These are phyloP conservation scores for Dioctria rufipes DNA, from an alignment of 2,888 invertebrate species.

Conservation along the genomic window DNA sequence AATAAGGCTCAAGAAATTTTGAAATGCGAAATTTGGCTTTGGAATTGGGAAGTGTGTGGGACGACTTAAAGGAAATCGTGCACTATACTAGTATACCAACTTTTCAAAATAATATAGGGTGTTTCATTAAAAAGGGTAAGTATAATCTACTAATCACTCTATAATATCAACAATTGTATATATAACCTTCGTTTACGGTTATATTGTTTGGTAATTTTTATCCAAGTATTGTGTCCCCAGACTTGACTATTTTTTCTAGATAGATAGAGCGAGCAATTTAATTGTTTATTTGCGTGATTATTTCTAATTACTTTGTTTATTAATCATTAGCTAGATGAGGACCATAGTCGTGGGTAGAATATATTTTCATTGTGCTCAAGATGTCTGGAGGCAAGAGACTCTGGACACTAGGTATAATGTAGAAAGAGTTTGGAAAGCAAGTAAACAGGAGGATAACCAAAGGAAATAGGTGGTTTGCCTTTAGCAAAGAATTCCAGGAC, in stretches of 20 bases:
- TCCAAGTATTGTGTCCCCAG: slow-evolving; percentile 7
- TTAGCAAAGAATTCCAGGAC: slow-evolving; percentile 39
- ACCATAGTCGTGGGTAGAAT: slow-evolving; percentile 18
- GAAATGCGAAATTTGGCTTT: too few relatives aligned
- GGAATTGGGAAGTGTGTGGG: too few relatives aligned
- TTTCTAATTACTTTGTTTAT: slow-evolving; percentile 58
- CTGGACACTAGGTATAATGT: too few relatives aligned
- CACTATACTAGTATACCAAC: too few relatives aligned
- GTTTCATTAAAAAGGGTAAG: too few relatives aligned
- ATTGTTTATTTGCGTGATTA: slow-evolving; percentile 60
- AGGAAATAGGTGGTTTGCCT: slow-evolving; percentile 35
- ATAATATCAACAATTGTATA: too few relatives aligned
- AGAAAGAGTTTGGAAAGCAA: slow-evolving; percentile 24
- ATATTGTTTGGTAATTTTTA: not conserved
- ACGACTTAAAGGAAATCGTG: too few relatives aligned
- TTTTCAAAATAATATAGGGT: too few relatives aligned
- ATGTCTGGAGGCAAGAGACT: not conserved
- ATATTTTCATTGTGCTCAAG: slow-evolving; percentile 6
- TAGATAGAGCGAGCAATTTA: slow-evolving; percentile 36
- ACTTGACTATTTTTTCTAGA: slow-evolving; percentile 36
- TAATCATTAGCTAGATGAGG: slow-evolving; percentile 56
- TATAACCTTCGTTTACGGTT: not conserved
- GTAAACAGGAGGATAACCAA: slow-evolving; percentile 31
- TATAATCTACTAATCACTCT: too few relatives aligned
- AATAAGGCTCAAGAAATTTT: too few relatives aligned